Conservation (phyloP, 1,140 invertebrate species). For the Tachypleus tridentatus region DNA sequence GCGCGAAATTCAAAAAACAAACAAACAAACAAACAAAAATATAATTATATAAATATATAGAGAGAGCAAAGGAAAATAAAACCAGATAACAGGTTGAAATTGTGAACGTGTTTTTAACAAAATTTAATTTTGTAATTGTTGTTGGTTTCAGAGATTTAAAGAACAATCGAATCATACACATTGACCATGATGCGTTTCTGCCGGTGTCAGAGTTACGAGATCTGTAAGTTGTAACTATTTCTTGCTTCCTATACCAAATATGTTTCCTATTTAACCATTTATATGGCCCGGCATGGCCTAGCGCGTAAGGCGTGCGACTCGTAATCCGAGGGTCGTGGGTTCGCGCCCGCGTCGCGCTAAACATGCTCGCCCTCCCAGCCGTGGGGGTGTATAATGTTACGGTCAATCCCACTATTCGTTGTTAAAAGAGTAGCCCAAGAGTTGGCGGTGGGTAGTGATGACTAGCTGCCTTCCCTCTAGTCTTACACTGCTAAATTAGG, state of each 20-base stretch:
- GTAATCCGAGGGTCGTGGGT: neutral
- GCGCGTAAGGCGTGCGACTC: neutral
- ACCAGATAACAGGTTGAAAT: too few relatives aligned
- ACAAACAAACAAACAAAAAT: too few relatives aligned
- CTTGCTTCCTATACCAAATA: constrained; percentile 5
- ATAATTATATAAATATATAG: too few relatives aligned
- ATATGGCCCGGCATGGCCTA: too few relatives aligned
- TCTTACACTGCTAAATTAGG: too few relatives aligned
- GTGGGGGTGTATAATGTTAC: constrained; percentile 8
- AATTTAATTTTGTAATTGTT: constrained; percentile 6
- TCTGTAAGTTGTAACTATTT: constrained; percentile 54
- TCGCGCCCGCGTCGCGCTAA: constrained; percentile 3
- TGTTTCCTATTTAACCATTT: constrained; percentile 5
- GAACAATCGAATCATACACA: constrained; percentile 66
- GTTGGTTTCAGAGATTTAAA: constrained; percentile 50
- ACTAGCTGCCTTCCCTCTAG: too few relatives aligned
- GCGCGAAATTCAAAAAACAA: too few relatives aligned
- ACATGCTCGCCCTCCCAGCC: constrained; percentile 9
- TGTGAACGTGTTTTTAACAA: constrained; percentile 5
- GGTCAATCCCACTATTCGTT: too few relatives aligned
- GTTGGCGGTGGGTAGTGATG: too few relatives aligned
- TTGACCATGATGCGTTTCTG: constrained; percentile 74
- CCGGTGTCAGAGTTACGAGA: constrained; percentile 65
- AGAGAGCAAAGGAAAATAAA: too few relatives aligned
- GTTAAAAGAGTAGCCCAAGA: too few relatives aligned